Percentiles rank a stretch among this genome's conserved stretches.
Conservation (phyloP, 37 sponge, comb jelly and placozoan species). For the Agelas oroides region DNA sequence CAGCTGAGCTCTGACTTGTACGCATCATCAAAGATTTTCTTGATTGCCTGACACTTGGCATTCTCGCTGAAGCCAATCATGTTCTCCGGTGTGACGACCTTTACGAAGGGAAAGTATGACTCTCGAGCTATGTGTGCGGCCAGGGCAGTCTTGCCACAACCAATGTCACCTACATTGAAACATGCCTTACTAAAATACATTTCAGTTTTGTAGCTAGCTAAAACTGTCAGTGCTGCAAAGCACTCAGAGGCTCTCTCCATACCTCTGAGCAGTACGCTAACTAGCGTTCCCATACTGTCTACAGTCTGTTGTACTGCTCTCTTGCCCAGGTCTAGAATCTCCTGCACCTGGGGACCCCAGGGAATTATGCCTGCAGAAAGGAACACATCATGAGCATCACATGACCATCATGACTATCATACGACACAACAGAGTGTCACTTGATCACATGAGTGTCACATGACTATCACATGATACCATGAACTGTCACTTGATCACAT, state of each 20-base stretch:
- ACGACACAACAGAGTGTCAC: too few relatives aligned
- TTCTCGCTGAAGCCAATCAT: constrained; percentile 89
- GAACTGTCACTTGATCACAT: too few relatives aligned
- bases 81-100: constrained; percentile 81
- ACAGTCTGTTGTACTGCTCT: constrained; percentile 67
- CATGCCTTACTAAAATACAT: too few relatives aligned
- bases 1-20: constrained; percentile 97
- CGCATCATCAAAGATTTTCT: constrained; percentile 98
- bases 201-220: too few relatives aligned
- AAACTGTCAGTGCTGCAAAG: too few relatives aligned
- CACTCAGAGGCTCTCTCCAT: neutral
- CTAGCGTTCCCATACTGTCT: constrained; percentile 69
- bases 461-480: too few relatives aligned
- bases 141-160: constrained; percentile 96
- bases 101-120: constrained; percentile 90
- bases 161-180: constrained; percentile 45
- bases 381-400: neutral
- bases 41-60: constrained; percentile 89
- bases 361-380: constrained; percentile 70
- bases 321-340: constrained; percentile 69
- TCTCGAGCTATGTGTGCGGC: constrained; percentile 86
- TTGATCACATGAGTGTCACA: too few relatives aligned
- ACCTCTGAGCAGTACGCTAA: constrained; percentile 89
- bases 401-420: too few relatives aligned
- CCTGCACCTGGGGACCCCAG: constrained; percentile 73